Base-by-base conservation (phyloP, 1,140 invertebrate species). In the Spodoptera frugiperda region DNA sequence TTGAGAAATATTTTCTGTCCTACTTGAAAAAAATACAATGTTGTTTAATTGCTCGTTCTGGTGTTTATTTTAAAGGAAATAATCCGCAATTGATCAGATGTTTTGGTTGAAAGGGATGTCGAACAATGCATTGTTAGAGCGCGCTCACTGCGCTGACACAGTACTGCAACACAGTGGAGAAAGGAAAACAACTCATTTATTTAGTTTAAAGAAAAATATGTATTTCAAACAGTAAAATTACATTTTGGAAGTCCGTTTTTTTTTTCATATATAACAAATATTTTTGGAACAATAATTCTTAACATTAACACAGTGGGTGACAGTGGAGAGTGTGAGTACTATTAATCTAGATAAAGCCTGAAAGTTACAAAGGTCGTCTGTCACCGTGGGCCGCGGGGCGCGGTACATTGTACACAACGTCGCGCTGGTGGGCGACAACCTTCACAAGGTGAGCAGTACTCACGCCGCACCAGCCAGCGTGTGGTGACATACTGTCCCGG, bases 121-220 rank as follows among this genome's bases (percentile, higher is more conserved):
- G 39, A 63, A 63, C 59, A 46, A 63, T 46, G 10, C 39, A 63
- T 63, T 63, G 33, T 63, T 44, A 44, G 30, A 30, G 44, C 57
- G 33, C 30, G 57, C 57, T 39, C 33, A 39, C 59, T 15, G n/a
- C 14, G 59, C 4, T 11, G 2, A 15, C 48, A n/a, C n/a, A n/a
- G 14, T 15, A n/a, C n/a, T n/a, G 57, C 33, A 0, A 19, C 1
- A 53, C 54, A 14, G 6, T 39, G 33, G 5, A 9, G 8, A 39
- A 4, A 39, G 33, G 33, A 25, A 25, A 2, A 25, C 3, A 25
- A 25, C 25, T 25, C n/a, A n/a, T 25, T 25, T 25, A 25, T 25
- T 25, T 25, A 25, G 2, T 25, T 25, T 25, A 25, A 25, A 25
- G 25, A 4, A 25, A 25, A 25, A 25, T 3, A 25, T 25, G 5